phyloP scores from a whole-genome alignment of 2,113 vertebrate genomes.

The Natator depressus region DNA sequence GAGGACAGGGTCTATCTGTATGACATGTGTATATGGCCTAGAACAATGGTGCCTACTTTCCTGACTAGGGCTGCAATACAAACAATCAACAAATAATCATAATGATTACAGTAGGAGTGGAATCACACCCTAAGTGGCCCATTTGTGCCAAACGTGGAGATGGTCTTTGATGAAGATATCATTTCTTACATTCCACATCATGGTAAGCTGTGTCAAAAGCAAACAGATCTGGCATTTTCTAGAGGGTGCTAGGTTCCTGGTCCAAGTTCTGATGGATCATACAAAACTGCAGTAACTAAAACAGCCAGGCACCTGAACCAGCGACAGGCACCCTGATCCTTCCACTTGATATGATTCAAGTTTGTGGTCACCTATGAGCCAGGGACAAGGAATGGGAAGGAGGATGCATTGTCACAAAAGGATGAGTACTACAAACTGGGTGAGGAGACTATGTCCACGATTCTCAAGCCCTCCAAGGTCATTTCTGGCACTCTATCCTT shows the following conservation, averaged over 20 bases:
- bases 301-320: background rate
- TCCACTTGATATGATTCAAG: background rate
- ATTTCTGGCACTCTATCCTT: background rate
- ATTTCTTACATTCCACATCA: background rate
- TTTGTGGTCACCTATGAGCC: background rate
- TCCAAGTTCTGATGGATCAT: background rate
- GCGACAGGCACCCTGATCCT: background rate
- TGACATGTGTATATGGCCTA: background rate
- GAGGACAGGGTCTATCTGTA: background rate
- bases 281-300: background rate
- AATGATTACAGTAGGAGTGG: background rate
- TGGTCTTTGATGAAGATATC: background rate
- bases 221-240: background rate
- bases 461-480: background rate
- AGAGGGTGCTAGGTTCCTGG: background rate
- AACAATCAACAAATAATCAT: background rate
- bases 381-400: background rate
- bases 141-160: background rate
- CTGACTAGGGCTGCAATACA: background rate
- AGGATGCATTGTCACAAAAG: background rate
- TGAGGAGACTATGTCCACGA: background rate
- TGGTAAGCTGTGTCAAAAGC: background rate
- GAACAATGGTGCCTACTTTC: background rate
- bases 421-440: background rate
- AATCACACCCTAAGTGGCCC: background rate